Percentiles rank a stretch among this genome's conserved stretches.
phyloP scores from a whole-genome alignment of 1,140 invertebrate species.

The Colletes gigas region DNA sequence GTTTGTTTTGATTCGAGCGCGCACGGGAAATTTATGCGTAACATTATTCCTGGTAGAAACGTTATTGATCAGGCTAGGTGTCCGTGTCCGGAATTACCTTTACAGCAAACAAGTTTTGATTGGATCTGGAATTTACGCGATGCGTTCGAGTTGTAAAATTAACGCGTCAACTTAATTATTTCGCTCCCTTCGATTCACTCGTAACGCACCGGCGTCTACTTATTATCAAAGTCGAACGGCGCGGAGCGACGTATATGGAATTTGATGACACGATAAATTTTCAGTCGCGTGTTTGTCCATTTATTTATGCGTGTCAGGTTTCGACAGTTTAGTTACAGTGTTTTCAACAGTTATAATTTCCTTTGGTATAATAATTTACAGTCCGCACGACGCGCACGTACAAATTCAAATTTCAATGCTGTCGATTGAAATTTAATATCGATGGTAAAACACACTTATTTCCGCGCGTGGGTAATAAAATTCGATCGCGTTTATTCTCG shows the following conservation, averaged over 20 bases:
- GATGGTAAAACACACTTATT: no score
- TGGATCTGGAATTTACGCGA: slow-evolving; percentile 21
- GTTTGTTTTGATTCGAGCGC: background rate
- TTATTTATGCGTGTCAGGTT: background rate
- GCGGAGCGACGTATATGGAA: no score
- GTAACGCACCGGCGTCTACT: background rate
- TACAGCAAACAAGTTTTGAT: slow-evolving; percentile 25
- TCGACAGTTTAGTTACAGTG: background rate
- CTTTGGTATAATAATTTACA: background rate
- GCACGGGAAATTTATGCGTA: slow-evolving; percentile 22
- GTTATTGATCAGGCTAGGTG: slow-evolving; percentile 8
- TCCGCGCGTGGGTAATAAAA: no score
- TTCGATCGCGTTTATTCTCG: no score
- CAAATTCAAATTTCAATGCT: background rate
- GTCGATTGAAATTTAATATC: no score
- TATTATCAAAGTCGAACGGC: background rate
- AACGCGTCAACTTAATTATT: slow-evolving; percentile 40
- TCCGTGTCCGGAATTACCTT: background rate
- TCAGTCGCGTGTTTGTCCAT: background rate
- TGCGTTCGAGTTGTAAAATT: slow-evolving; percentile 15
- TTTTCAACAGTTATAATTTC: background rate
- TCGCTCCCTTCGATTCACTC: background rate
- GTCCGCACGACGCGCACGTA: background rate
- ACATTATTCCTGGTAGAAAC: background rate
- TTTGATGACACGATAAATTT: slow-evolving; percentile 3